Base-by-base conservation (phyloP, 1,140 invertebrate species). In the Lithobius niger region DNA sequence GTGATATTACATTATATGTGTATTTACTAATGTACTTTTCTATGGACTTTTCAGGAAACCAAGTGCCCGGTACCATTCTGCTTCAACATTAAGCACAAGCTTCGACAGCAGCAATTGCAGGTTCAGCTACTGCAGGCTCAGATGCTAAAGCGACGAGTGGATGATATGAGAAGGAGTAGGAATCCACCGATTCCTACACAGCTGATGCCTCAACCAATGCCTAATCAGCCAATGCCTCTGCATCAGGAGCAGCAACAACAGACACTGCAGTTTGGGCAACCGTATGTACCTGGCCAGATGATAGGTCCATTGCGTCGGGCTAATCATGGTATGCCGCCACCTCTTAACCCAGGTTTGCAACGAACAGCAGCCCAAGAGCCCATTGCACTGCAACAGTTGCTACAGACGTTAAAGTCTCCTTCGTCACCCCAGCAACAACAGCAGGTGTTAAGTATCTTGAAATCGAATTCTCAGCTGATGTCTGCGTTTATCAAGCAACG, bases 51-150 rank as follows among this genome's bases (percentile, higher is more conserved):
- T 19, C 27, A 63, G 71, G 89, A 94, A 74, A 82, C 81, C 42
- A 96, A 96, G 72, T 98, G 94, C 77, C 83, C 86, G 55, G 94
- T 98, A 66, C 94, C 95, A 62, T 98, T 97, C 81, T 99, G 96
- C 79, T 82, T 82, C 56, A 96, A 94, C 69, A 97, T 99, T 63
- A 97, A 97, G 70, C 88, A 94, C 65, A 97, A 97, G 71, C 74
- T 98, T 57, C 87, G 90, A 66, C 93, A 97, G 70, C 94, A 99
- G 71, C 93, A 98, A 70, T 73, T 94, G 40, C 90, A 96, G 66
- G 89, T 94, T 70, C 76, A 88, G 60, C 69, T 93, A 55, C 88
- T 92, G 69, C 88, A 93, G 71, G 84, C 84, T 36, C 87, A 92
- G 69, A 72, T 93, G 61, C 66, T 81, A 56, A 70, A 89, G 61